Evolutionary conservation across 92 coral and sea anemone species (phyloP).

Genomic region (Parazoanthus atlanticus): DNA sequence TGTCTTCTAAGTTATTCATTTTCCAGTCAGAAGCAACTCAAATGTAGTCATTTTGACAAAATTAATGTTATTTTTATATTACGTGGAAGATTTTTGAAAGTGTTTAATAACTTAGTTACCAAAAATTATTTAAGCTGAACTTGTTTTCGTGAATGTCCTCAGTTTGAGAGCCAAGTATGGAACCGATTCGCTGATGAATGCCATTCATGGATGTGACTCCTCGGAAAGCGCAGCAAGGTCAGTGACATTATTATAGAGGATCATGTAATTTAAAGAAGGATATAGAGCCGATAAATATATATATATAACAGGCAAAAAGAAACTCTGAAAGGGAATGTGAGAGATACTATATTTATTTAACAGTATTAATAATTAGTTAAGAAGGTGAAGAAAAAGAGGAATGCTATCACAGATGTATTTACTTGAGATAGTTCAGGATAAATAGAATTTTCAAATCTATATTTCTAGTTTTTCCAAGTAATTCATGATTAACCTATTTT

Average conservation of each 20-base stretch:
- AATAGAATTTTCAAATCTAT: no score
- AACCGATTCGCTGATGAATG: slow-evolving; percentile 95
- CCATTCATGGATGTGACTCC: slow-evolving; percentile 97
- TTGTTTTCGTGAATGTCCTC: neutral
- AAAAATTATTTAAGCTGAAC: no score
- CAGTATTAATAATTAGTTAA: neutral
- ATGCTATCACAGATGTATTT: no score
- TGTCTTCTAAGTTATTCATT: neutral
- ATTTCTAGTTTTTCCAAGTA: no score
- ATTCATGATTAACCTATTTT: no score
- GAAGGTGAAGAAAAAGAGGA: no score
- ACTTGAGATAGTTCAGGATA: no score
- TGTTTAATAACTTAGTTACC: neutral
- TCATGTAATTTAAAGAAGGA: neutral
- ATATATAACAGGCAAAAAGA: neutral
- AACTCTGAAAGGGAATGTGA: neutral
- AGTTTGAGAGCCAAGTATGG: slow-evolving; percentile 98
- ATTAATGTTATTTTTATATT: neutral
- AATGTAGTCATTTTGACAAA: neutral
- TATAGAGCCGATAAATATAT: neutral
- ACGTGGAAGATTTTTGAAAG: neutral
- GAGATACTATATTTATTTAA: neutral
- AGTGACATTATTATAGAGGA: neutral
- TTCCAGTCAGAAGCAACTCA: neutral
- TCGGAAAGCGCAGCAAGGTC: slow-evolving; percentile 99